Evolutionary conservation across 2,113 vertebrate genomes (phyloP).

Genomic region (Clarias batrachus): DNA sequence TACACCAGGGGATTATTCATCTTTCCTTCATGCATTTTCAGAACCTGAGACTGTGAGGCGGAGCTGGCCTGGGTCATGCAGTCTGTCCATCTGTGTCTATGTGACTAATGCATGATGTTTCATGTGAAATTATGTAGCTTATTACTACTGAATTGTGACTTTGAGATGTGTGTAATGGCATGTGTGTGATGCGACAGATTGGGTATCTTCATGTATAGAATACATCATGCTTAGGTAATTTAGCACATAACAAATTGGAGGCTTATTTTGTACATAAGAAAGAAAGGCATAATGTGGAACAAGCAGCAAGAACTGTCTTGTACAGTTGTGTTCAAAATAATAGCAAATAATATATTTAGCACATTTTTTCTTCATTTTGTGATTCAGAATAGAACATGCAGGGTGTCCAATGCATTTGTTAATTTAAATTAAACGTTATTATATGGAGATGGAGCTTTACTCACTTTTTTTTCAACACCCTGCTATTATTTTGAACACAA

Average conservation of each 20-base stretch:
- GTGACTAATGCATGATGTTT: constrained; percentile 36
- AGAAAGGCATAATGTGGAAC: background rate
- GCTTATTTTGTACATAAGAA: background rate
- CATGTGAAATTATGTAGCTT: background rate
- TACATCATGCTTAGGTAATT: background rate
- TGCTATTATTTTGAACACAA: too few species aligned
- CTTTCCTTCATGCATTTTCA: constrained; percentile 29
- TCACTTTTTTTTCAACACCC: too few species aligned
- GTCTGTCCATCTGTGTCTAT: constrained; percentile 20
- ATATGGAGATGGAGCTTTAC: too few species aligned
- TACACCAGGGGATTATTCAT: constrained; percentile 21
- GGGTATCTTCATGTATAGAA: background rate
- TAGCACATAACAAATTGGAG: background rate
- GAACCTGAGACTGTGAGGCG: constrained; percentile 9
- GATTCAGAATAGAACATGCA: too few species aligned
- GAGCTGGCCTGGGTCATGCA: background rate
- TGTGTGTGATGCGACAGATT: constrained; percentile 6
- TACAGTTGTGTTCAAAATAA: too few species aligned
- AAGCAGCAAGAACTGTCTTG: background rate
- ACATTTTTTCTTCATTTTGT: too few species aligned
- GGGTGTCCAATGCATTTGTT: too few species aligned
- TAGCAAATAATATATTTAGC: too few species aligned
- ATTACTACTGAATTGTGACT: background rate
- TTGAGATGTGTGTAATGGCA: constrained; percentile 11
- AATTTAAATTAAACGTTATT: too few species aligned